Conservation (phyloP, 2,113 vertebrate species). For the Cebus imitator region DNA sequence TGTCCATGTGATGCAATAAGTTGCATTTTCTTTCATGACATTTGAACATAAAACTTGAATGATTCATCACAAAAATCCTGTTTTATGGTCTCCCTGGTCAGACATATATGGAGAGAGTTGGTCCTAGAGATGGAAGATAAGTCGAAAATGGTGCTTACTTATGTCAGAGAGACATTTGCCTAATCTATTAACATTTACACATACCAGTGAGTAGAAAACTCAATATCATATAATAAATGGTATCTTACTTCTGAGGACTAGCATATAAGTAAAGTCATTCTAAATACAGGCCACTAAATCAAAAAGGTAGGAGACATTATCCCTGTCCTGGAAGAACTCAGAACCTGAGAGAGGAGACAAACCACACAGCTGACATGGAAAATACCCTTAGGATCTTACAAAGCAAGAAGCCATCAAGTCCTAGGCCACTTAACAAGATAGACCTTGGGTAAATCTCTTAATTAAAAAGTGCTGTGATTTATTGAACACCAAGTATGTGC, state of each 20-base stretch:
- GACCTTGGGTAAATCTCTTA: not conserved
- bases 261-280: not conserved
- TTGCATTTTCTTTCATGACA: not conserved
- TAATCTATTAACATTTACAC: not conserved
- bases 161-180: not conserved
- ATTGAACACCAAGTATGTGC: not conserved
- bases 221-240: not conserved
- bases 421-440: not conserved
- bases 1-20: not conserved
- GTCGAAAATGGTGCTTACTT: not conserved
- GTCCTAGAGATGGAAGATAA: not conserved
- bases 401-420: not conserved
- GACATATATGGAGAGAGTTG: not conserved
- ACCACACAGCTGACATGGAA: not conserved
- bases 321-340: not conserved
- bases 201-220: not conserved
- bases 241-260: not conserved
- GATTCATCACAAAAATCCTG: not conserved
- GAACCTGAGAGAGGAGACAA: not conserved
- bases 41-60: not conserved
- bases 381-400: not conserved
- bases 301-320: not conserved
- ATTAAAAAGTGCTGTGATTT: not conserved
- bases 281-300: not conserved
- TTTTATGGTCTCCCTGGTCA: not conserved